phyloP scores from a whole-genome alignment of 1,140 invertebrate species.

The Melipona quadrifasciata region DNA sequence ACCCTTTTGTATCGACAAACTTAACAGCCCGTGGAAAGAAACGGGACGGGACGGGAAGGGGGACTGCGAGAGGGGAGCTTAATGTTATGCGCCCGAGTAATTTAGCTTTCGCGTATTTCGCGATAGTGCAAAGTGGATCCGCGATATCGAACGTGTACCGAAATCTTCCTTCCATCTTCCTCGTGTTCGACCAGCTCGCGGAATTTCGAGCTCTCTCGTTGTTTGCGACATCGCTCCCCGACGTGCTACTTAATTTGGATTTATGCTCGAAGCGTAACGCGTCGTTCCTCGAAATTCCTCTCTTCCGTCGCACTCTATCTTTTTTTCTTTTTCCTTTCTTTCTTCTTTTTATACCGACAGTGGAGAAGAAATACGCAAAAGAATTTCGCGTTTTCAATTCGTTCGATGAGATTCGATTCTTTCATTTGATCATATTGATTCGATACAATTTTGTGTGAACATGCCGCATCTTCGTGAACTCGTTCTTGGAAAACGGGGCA shows the following conservation, averaged over 20 bases:
- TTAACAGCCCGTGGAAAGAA: slow-evolving; percentile 8
- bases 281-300: background rate
- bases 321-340: no score
- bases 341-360: no score
- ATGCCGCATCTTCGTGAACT: slow-evolving; percentile 19
- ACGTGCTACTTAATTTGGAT: background rate
- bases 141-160: background rate
- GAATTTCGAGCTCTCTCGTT: background rate
- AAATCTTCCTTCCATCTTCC: background rate
- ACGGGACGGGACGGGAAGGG: background rate
- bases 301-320: background rate
- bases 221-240: background rate
- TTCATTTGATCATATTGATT: no score
- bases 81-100: slow-evolving; percentile 27
- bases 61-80: background rate
- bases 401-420: no score
- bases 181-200: background rate
- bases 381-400: no score
- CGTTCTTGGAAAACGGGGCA: slow-evolving; percentile 40
- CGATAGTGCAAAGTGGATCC: slow-evolving; percentile 7
- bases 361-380: no score
- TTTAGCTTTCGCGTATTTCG: slow-evolving; percentile 36
- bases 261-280: background rate
- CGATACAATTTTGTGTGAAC: no score
- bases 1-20: slow-evolving; percentile 48